A percentile compares a stretch with the other conserved stretches of the same genome.
Conservation (phyloP, 2,113 vertebrate species). For the Centropristis striata region DNA sequence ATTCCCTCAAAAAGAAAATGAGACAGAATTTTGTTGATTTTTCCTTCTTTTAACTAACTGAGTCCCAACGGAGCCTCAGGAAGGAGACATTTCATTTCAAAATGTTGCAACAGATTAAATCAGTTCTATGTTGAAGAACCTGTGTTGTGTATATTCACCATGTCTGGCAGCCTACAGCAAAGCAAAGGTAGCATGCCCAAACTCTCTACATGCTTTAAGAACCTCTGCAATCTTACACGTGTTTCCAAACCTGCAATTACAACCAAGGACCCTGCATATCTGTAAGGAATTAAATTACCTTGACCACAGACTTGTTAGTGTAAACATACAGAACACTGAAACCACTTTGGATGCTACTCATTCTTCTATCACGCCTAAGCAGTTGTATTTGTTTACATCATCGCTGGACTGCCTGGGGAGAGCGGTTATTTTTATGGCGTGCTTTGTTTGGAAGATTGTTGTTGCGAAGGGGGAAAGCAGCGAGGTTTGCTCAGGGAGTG, state of each 20-base stretch:
- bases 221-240: neutral
- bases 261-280: neutral
- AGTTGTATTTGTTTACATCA: conserved; percentile 80
- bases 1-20: too few relatives aligned
- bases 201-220: conserved; percentile 21
- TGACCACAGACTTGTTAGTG: conserved; percentile 44
- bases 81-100: conserved; percentile 42
- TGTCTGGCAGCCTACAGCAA: conserved; percentile 15
- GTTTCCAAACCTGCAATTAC: conserved; percentile 11
- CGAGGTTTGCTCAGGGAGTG: conserved; percentile 64
- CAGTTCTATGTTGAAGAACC: conserved; percentile 26
- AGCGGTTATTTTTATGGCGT: conserved; percentile 76
- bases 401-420: conserved; percentile 70
- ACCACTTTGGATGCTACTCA: conserved; percentile 38
- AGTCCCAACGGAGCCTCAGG: too few relatives aligned
- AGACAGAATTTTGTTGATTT: too few relatives aligned
- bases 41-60: too few relatives aligned
- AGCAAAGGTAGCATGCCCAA: conserved; percentile 13
- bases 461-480: conserved; percentile 53
- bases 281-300: conserved; percentile 42
- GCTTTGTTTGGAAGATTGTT: conserved; percentile 80
- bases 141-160: conserved; percentile 18
- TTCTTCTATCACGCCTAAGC: conserved; percentile 60
- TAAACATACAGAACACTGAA: conserved; percentile 44
- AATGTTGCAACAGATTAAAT: conserved; percentile 66